Evolutionary conservation across 2,888 invertebrate species (phyloP).

Genomic region (Pocota personata): DNA sequence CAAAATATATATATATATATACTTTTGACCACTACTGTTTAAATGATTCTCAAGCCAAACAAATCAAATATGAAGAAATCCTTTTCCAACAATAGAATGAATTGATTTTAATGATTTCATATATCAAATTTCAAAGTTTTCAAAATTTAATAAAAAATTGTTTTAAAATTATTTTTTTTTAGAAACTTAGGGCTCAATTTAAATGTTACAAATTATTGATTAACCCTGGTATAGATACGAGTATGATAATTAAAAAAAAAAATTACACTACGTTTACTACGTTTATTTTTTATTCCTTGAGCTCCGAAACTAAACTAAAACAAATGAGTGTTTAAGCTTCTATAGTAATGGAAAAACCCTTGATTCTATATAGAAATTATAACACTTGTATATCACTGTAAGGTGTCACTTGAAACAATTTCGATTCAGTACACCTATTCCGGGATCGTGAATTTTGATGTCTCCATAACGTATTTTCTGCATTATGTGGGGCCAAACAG

Average conservation of each 20-base stretch:
- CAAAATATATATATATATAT: too few relatives aligned
- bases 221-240: constrained; percentile 33
- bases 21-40: constrained; percentile 27
- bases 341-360: not conserved
- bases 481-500: constrained; percentile 73
- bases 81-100: constrained; percentile 34
- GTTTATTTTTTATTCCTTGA: not conserved
- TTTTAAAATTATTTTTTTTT: constrained; percentile 35
- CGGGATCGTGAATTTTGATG: constrained; percentile 72
- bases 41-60: constrained; percentile 52
- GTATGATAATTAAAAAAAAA: not conserved
- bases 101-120: constrained; percentile 25
- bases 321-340: not conserved
- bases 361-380: not conserved
- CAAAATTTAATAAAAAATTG: constrained; percentile 3
- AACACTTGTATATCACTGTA: not conserved
- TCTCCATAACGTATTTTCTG: constrained; percentile 74
- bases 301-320: not conserved
- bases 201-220: constrained; percentile 74
- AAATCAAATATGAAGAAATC: constrained; percentile 24
- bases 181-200: constrained; percentile 77
- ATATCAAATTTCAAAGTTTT: constrained; percentile 38
- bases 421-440: constrained; percentile 49
- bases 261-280: not conserved
- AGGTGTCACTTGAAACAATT: constrained; percentile 48